phyloP scores from a whole-genome alignment of 2,888 invertebrate species.

The Rutpela maculata region DNA sequence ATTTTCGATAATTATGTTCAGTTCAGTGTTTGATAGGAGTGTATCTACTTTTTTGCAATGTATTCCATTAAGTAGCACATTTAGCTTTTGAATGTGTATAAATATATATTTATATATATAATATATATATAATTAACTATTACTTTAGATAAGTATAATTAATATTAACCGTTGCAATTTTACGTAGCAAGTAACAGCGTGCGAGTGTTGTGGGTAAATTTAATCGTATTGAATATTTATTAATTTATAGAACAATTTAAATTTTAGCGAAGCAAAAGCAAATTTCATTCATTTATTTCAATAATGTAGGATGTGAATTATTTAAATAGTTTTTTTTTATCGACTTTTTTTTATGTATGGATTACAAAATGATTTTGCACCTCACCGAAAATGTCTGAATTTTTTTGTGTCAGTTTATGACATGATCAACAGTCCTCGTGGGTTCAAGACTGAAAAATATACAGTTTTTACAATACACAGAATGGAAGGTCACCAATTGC shows the following conservation, averaged over 20 bases:
- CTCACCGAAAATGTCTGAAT: too few relatives aligned
- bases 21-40: neutral
- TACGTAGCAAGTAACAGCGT: neutral
- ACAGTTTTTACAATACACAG: too few relatives aligned
- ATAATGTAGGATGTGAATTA: neutral
- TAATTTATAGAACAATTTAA: neutral
- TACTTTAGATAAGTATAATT: neutral
- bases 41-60: slow-evolving; percentile 9
- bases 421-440: too few relatives aligned
- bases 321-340: too few relatives aligned
- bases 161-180: slow-evolving; percentile 2
- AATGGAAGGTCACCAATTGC: too few relatives aligned
- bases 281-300: slow-evolving; percentile 26
- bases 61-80: slow-evolving; percentile 19
- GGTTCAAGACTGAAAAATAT: too few relatives aligned
- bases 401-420: too few relatives aligned
- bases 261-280: slow-evolving; percentile 28
- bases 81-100: slow-evolving; percentile 44
- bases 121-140: neutral
- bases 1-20: neutral
- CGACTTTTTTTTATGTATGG: too few relatives aligned
- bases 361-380: too few relatives aligned
- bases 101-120: neutral
- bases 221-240: neutral
- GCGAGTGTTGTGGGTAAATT: neutral